Base-by-base conservation (phyloP, 1,140 invertebrate species). In the Drosophila orena region DNA sequence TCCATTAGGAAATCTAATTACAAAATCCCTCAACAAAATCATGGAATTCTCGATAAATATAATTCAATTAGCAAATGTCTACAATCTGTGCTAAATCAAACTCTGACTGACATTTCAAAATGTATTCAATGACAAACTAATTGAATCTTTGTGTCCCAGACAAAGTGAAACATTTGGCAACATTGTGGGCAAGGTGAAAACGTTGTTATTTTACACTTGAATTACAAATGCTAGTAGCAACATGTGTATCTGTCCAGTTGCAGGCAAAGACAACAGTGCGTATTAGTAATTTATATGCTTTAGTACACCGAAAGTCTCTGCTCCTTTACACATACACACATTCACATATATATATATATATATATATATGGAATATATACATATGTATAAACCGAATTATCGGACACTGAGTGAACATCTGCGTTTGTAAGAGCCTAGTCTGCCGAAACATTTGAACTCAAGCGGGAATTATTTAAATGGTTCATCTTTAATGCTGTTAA, bases 401-500 rank as follows among this genome's bases (percentile, higher is more conserved):
- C 46, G 3, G 30, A 15, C 12, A 43, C 24, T 20, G 35, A 30
- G 37, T 35, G 65, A 54, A 42, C 62, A 55, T 47, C 43, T 65
- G 59, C 5, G 6, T 10, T 30, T 30, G 30, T 8, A 8, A 30
- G 24, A 11, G 42, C 8, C 17, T 20, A 17, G 42, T 11, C 42
- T 40, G 7, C 30, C 24, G 59, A 69, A 71, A 76, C 68, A 60
- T 81, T 79, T 77, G 58, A 65, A 69, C 74, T 66, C 72, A 73
- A 58, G 22, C 60, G 66, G 73, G 81, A 83, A 76, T 90, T 72
- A 90, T 77, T 83, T 74, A 84, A 79, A 90, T 90, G 89, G 61
- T 44, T 56, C 74, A 81, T 85, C 85, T 81, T 90, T 84, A 83
- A 86, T 77, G 73, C 70, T 86, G 76, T 90, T 90, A 90, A 90